Evolutionary conservation across 2,888 invertebrate genomes (phyloP).

Genomic region (Plagiodera versicolora): DNA sequence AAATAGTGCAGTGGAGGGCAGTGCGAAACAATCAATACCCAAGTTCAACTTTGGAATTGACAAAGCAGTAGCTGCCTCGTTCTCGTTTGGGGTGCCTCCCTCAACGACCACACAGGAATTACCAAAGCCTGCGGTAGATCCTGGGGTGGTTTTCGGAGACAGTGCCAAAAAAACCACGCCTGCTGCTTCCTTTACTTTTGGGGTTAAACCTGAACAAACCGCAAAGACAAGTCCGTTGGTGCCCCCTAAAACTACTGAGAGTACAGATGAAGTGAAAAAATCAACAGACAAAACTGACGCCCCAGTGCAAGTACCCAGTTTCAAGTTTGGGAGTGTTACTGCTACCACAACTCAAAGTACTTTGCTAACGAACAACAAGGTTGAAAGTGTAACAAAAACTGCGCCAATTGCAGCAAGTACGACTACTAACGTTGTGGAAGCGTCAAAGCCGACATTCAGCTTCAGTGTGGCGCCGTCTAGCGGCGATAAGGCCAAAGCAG

Average conservation of each 20-base stretch:
- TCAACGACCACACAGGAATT: conserved; percentile 11
- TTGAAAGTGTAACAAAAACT: conserved; percentile 2
- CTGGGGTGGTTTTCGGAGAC: conserved; percentile 36
- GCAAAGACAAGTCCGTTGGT: background rate
- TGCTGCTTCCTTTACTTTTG: conserved; percentile 13
- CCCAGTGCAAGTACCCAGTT: conserved; percentile 16
- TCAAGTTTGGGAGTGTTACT: conserved; percentile 25
- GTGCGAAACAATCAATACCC: conserved; percentile 37
- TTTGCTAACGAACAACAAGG: background rate
- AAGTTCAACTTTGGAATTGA: conserved; percentile 59
- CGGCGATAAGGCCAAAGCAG: conserved; percentile 14
- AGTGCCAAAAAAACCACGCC: conserved; percentile 20
- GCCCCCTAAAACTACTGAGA: background rate
- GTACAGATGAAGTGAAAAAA: background rate
- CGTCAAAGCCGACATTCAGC: conserved; percentile 17
- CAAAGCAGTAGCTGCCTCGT: conserved; percentile 49
- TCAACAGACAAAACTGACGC: background rate
- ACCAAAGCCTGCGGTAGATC: conserved; percentile 23
- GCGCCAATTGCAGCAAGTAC: background rate
- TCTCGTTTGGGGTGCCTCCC: conserved; percentile 51
- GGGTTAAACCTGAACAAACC: background rate
- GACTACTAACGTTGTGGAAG: conserved; percentile 1
- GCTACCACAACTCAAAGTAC: background rate
- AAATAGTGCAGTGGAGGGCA: conserved; percentile 21
- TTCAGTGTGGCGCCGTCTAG: conserved; percentile 22